Conservation (phyloP, 2,797 vertebrate species). For the Eulemur rubriventer region DNA sequence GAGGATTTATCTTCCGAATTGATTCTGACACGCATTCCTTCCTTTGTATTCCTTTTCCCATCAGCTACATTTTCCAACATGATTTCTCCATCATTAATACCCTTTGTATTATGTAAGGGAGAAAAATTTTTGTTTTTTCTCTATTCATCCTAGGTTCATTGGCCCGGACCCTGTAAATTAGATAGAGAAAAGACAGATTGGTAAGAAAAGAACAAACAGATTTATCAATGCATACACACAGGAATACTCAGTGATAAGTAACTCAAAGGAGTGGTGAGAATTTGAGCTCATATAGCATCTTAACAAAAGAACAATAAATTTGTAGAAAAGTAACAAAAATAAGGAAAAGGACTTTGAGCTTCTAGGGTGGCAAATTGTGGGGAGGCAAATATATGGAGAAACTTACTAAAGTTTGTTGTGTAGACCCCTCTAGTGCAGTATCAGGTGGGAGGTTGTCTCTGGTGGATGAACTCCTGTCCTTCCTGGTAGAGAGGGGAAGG, state of each 20-base stretch:
- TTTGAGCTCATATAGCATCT: not conserved
- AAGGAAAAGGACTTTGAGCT: not conserved
- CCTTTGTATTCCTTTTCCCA: not conserved
- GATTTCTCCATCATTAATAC: not conserved
- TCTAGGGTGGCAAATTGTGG: not conserved
- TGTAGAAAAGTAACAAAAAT: not conserved
- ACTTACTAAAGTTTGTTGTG: not conserved
- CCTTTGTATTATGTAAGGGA: not conserved
- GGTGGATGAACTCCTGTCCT: not conserved
- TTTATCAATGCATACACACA: not conserved
- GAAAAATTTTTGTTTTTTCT: not conserved
- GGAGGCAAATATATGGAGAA: not conserved
- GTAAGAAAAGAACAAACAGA: not conserved
- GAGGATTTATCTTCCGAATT: not conserved
- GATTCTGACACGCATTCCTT: not conserved
- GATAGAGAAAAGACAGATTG: not conserved
- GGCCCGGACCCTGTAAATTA: not conserved
- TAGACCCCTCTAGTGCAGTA: not conserved
- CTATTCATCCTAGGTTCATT: not conserved
- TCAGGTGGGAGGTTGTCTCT: not conserved
- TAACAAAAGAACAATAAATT: not conserved
- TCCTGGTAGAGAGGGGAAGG: not conserved
- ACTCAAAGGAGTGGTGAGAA: not conserved
- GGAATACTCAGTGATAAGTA: not conserved
- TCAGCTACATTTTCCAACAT: not conserved